A percentile compares a stretch with the other conserved stretches of the same genome.
Conservation (phyloP, 2,113 vertebrate species). For the Xiphophorus hellerii region DNA sequence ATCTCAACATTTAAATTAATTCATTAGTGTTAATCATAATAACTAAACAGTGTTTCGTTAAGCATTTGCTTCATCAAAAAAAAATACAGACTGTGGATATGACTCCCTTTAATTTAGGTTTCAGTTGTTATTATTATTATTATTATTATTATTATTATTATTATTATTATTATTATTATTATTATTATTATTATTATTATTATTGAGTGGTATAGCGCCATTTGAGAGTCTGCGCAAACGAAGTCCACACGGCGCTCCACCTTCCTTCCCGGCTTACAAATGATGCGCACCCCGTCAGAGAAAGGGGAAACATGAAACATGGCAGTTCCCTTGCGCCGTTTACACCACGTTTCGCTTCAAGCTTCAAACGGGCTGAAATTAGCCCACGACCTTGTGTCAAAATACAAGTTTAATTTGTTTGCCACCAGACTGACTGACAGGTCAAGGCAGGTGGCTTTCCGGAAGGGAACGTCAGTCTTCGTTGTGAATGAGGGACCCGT, state of each 20-base stretch:
- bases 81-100: too few relatives aligned
- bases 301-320: constrained; percentile 83
- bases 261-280: background rate
- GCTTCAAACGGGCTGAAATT: constrained; percentile 80
- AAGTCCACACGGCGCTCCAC: too few relatives aligned
- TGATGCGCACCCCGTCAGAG: constrained; percentile 26
- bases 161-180: background rate
- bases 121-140: too few relatives aligned
- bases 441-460: constrained; percentile 85
- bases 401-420: constrained; percentile 85
- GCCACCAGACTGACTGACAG: constrained; percentile 76
- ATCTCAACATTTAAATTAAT: background rate
- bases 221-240: too few relatives aligned
- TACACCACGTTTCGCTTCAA: constrained; percentile 89
- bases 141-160: too few relatives aligned
- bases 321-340: constrained; percentile 82
- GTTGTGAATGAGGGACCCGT: constrained; percentile 82
- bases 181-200: background rate
- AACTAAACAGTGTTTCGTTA: too few relatives aligned
- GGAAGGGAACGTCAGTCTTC: constrained; percentile 83
- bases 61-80: too few relatives aligned
- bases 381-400: constrained; percentile 77
- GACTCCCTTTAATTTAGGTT: too few relatives aligned
- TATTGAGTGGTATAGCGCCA: background rate
- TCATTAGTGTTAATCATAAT: background rate